These are phyloP conservation scores for Rosalia funebris DNA, from an alignment of 2,888 invertebrate species.

Conservation along the genomic window DNA sequence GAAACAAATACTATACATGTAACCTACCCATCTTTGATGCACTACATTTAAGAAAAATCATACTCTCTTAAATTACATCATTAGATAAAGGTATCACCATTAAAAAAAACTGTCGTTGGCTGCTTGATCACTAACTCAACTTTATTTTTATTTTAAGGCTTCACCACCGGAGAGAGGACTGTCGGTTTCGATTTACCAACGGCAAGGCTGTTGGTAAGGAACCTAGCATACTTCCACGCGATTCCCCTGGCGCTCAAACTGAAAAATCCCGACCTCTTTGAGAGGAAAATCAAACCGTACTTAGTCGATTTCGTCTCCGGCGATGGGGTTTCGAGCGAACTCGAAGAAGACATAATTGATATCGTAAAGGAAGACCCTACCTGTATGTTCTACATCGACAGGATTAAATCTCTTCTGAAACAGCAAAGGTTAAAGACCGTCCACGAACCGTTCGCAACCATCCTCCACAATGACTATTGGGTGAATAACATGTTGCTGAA, in stretches of 20 bases:
- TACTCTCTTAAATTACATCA: no score
- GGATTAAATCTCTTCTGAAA: constrained; percentile 6
- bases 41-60: no score
- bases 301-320: background rate
- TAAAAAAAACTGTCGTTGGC: no score
- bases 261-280: constrained; percentile 58
- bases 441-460: constrained; percentile 61
- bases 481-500: constrained; percentile 70
- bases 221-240: constrained; percentile 66
- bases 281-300: constrained; percentile 50
- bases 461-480: constrained; percentile 70
- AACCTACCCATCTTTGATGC: no score
- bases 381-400: background rate
- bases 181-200: constrained; percentile 64
- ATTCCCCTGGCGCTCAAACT: constrained; percentile 65
- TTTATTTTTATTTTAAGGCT: constrained; percentile 61
- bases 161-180: constrained; percentile 61
- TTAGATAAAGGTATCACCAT: no score
- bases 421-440: constrained; percentile 9
- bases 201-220: constrained; percentile 59
- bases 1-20: no score
- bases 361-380: constrained; percentile 4
- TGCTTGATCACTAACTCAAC: no score
- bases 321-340: background rate
- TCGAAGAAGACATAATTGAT: background rate